Percentiles rank a stretch among this genome's conserved stretches.
These are phyloP conservation scores for Dasyornis broadbenti DNA, from an alignment of 2,113 vertebrate genomes.

Conservation along the genomic window DNA sequence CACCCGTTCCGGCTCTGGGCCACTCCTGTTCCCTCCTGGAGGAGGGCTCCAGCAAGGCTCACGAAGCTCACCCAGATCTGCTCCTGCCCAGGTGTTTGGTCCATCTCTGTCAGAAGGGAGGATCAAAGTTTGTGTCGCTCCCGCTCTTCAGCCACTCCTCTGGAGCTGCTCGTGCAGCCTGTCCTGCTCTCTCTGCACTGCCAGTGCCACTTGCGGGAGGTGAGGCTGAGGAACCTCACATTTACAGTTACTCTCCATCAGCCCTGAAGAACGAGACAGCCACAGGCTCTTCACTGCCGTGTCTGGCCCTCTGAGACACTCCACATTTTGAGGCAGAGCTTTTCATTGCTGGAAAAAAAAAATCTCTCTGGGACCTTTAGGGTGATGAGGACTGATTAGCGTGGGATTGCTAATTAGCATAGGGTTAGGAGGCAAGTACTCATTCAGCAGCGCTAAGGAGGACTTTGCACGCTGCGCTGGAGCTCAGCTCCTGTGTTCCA, in stretches of 20 bases:
- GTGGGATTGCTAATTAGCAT: background rate
- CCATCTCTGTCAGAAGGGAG: background rate
- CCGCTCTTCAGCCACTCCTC: background rate
- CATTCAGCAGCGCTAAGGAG: background rate
- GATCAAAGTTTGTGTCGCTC: background rate
- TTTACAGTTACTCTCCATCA: background rate
- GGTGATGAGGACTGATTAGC: background rate
- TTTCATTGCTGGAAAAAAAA: background rate
- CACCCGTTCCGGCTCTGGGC: accelerated
- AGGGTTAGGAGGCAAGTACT: background rate
- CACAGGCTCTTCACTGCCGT: background rate
- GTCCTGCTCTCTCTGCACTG: background rate
- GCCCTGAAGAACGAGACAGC: background rate
- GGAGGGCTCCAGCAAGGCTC: background rate
- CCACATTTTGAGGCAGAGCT: background rate
- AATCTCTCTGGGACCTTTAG: background rate
- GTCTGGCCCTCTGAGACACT: background rate
- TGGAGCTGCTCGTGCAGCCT: background rate
- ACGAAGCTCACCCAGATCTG: accelerated
- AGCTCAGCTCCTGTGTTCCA: background rate
- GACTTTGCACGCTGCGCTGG: background rate
- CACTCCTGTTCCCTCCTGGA: background rate
- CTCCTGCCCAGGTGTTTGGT: background rate
- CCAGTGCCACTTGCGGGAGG: background rate
- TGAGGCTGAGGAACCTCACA: background rate